phyloP scores from a whole-genome alignment of 2,797 vertebrate genomes.

The Enteromius fasciolatus region DNA sequence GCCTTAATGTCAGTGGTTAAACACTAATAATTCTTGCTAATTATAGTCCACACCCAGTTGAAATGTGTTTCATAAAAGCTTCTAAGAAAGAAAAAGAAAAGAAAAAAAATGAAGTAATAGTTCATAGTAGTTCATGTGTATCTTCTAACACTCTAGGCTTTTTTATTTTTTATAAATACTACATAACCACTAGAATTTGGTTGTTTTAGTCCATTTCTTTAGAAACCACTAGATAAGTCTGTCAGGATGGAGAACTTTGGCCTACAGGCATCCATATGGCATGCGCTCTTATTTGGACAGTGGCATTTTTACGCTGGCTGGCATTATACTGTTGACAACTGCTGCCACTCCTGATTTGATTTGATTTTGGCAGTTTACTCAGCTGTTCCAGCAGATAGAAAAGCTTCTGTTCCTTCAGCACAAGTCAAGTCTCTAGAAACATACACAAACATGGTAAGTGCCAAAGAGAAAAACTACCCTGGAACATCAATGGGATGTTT shows the following conservation, averaged over 20 bases:
- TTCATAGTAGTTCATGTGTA: slow-evolving; percentile 26
- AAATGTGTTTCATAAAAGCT: slow-evolving; percentile 27
- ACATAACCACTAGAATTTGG: slow-evolving; percentile 13
- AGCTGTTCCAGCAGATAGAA: slow-evolving; percentile 18
- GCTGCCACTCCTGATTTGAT: slow-evolving; percentile 8
- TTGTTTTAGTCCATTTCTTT: slow-evolving; percentile 20
- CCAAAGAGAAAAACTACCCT: slow-evolving; percentile 18
- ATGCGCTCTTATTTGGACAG: slow-evolving; percentile 17
- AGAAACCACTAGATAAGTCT: slow-evolving; percentile 26
- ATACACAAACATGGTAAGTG: slow-evolving; percentile 29
- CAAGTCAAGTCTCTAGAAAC: slow-evolving; percentile 18
- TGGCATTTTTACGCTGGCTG: slow-evolving; percentile 30
- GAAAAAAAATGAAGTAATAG: neutral
- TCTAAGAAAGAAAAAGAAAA: neutral
- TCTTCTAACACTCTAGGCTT: slow-evolving; percentile 6
- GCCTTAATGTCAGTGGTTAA: slow-evolving; percentile 19
- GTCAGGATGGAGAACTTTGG: slow-evolving; percentile 20
- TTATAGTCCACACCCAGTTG: slow-evolving; percentile 17
- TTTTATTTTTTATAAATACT: neutral
- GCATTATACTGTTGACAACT: slow-evolving; percentile 17
- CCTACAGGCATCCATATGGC: neutral
- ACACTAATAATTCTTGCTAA: slow-evolving; percentile 36
- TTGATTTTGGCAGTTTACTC: slow-evolving; percentile 32
- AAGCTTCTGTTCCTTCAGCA: neutral
- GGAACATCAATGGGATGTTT: slow-evolving; percentile 39